phyloP scores from a whole-genome alignment of 2,113 vertebrate genomes.

The Lanius ludovicianus region DNA sequence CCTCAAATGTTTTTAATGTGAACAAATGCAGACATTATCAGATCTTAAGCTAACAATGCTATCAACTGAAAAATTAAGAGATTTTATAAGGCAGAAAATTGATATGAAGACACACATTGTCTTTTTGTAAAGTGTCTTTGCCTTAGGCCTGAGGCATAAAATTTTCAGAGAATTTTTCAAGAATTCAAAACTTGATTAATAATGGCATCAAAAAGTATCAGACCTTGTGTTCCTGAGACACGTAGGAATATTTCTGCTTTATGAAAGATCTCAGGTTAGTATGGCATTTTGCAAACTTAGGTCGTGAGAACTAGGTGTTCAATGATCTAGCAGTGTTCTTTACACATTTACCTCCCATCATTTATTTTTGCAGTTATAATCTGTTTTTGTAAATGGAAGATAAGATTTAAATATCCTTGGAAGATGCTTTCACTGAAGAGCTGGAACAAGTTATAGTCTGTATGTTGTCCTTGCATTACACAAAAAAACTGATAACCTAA shows the following conservation, averaged over 20 bases:
- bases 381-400: not conserved
- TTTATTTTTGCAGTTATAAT: not conserved
- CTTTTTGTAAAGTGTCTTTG: not conserved
- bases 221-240: not conserved
- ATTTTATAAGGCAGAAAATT: not conserved
- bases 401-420: not conserved
- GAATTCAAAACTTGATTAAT: not conserved
- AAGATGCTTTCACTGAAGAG: not conserved
- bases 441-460: not conserved
- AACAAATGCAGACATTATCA: not conserved
- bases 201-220: not conserved
- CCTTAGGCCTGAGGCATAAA: not conserved
- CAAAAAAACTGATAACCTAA: not conserved
- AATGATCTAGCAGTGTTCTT: not conserved
- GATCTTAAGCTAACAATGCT: not conserved
- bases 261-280: not conserved
- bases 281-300: not conserved
- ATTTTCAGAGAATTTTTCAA: not conserved
- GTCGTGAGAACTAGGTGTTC: not conserved
- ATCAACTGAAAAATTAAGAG: not conserved
- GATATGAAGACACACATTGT: not conserved
- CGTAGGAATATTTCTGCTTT: not conserved
- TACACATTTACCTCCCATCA: not conserved
- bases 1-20: not conserved
- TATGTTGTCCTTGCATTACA: not conserved